Conservation (phyloP, 2,888 invertebrate genomes). For the Lamellibrachia satsuma region DNA sequence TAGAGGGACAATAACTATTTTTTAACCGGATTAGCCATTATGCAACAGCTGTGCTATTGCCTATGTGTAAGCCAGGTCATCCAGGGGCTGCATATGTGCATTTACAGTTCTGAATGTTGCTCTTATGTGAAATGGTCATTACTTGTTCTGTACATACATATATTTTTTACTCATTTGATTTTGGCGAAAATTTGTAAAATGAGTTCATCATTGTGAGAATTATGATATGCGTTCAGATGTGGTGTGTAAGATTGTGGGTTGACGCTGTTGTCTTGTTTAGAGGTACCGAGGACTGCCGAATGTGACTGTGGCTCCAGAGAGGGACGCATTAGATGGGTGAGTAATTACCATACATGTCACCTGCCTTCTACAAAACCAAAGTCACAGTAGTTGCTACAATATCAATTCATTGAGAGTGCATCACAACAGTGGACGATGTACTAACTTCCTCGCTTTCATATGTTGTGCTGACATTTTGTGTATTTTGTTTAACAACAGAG, state of each 20-base stretch:
- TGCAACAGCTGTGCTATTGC: neutral
- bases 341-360: neutral
- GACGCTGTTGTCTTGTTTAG: conserved; percentile 37
- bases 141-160: neutral
- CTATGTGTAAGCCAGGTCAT: neutral
- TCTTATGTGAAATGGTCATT: neutral
- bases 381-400: neutral
- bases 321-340: conserved; percentile 26
- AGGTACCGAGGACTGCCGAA: conserved; percentile 55
- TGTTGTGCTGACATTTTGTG: no score
- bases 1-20: neutral
- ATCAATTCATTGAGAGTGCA: neutral
- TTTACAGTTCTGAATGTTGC: neutral
- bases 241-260: neutral
- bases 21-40: neutral
- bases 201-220: neutral
- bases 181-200: neutral
- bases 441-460: no score
- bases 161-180: neutral
- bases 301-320: conserved; percentile 52
- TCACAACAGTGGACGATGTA: no score
- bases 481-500: no score
- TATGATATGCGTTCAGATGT: neutral
- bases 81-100: neutral
- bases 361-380: neutral